A percentile compares a stretch with the other conserved stretches of the same genome.
Conservation (phyloP, 23 tunicate species). For the Trididemnum miniatum region DNA sequence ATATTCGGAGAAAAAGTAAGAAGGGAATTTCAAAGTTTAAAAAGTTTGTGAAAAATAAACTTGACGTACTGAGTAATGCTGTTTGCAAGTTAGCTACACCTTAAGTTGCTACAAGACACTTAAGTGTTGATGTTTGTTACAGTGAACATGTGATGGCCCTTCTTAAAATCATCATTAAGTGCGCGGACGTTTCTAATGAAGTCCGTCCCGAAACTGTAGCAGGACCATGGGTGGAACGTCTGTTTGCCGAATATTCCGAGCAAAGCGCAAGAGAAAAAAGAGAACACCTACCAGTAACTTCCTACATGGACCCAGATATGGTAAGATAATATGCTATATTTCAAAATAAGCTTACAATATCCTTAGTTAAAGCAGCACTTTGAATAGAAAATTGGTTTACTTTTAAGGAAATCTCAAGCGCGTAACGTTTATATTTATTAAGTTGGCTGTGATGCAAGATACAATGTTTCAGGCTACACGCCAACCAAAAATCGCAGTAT, state of each 20-base stretch:
- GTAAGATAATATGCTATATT: slow-evolving; percentile 26
- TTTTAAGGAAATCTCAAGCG: too few relatives aligned
- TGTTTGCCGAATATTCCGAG: slow-evolving; percentile 78
- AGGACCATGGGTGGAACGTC: slow-evolving; percentile 85
- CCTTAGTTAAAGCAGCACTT: too few relatives aligned
- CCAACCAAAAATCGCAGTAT: too few relatives aligned
- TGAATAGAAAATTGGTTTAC: too few relatives aligned
- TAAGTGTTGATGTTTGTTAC: slow-evolving; percentile 32
- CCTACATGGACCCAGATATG: slow-evolving; percentile 95
- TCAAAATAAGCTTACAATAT: background rate
- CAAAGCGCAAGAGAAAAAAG: slow-evolving; percentile 85
- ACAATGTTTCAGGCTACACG: too few relatives aligned
- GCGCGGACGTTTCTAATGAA: slow-evolving; percentile 95
- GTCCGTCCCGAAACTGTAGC: slow-evolving; percentile 92
- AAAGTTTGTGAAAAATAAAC: slow-evolving; percentile 69
- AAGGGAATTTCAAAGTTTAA: too few relatives aligned
- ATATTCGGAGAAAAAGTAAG: too few relatives aligned
- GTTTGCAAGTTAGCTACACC: too few relatives aligned
- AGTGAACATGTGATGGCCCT: slow-evolving; percentile 75
- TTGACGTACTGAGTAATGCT: slow-evolving; percentile 61
- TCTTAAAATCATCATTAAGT: slow-evolving; percentile 85
- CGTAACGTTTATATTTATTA: too few relatives aligned
- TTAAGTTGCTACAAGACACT: too few relatives aligned
- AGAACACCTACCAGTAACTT: slow-evolving; percentile 73
- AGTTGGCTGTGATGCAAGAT: too few relatives aligned